Evolutionary conservation across 1,140 invertebrate species (phyloP), one percentile per base, ranked within the genome.

Genomic region (Gryon sp.): DNA sequence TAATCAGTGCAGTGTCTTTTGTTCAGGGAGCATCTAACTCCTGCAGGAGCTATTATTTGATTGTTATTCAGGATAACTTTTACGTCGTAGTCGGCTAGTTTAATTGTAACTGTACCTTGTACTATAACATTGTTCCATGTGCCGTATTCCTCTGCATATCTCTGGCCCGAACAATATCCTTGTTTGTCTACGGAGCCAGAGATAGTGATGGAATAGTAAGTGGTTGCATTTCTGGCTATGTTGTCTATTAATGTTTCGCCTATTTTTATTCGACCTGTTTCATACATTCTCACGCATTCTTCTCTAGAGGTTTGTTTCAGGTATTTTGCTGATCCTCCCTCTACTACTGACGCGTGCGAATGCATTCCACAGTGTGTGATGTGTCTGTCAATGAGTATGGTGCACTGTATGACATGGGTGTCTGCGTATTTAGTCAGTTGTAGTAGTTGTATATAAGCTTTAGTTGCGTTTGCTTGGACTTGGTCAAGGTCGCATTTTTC

Each of bases 71-170:
- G 2, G 26, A 14, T 1, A n/a, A 36, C 16, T 34, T 40, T 16
- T 18, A 14, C 28, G 1, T 12, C 3, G 15, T 50, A 34, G 4
- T 48, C 18, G 11, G 5, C 38, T 9, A 76, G 5, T 0, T 60
- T 48, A 1, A 76, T 52, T 8, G 19, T 38, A 0, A 73, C 52
- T 4, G 5, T 48, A 8, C 26, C 68, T 14, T 57, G 32, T 2
- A 76, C 78, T 11, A 73, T 20, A 12, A 68, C 68, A 2, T 68
- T 18, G 1, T 68, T 15, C 69, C 55, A 78, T 0, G 24, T 48
- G 7, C 66, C 72, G 16, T 34, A 62, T 0, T 32, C 26, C 11
- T 76, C 77, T 0, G 16, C 32, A 32, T 72, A 79, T 9, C 40
- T 7, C 2, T 19, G 22, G 0, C 62, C 55, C 1, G 16, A 4